Percentiles rank a stretch among this genome's conserved stretches.
phyloP scores from a whole-genome alignment of 2,797 vertebrate species.

The Tachyglossus aculeatus region DNA sequence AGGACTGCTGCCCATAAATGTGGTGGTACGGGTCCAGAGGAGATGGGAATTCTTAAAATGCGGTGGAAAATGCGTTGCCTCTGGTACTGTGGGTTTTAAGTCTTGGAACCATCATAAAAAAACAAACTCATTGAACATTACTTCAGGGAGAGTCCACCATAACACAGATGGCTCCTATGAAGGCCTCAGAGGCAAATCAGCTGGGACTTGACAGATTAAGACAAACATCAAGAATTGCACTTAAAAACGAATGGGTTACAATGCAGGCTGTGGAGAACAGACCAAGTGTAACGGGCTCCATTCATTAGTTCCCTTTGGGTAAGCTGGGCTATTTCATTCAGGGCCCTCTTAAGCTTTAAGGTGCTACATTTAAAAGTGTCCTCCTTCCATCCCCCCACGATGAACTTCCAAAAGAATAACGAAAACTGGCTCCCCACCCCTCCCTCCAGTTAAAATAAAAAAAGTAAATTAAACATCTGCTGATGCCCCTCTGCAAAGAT shows the following conservation, averaged over 20 bases:
- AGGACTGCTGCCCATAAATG: neutral
- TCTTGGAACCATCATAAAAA: neutral
- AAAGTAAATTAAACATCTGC: neutral
- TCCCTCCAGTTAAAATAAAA: conserved; percentile 12
- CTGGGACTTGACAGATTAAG: neutral
- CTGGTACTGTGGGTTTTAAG: neutral
- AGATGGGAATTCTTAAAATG: neutral
- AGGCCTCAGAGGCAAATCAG: neutral
- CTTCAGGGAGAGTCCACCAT: neutral
- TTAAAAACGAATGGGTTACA: neutral
- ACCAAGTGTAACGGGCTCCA: neutral
- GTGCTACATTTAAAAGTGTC: neutral
- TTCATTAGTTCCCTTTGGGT: neutral
- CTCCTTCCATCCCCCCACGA: too few relatives aligned
- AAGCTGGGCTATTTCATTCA: neutral
- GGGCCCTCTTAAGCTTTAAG: neutral
- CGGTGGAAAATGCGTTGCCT: neutral
- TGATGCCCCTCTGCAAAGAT: conserved; percentile 14
- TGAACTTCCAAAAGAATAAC: neutral
- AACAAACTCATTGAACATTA: neutral
- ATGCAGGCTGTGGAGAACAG: neutral
- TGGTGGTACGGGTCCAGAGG: neutral
- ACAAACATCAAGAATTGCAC: neutral
- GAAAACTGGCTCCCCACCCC: neutral
- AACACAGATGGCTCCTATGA: neutral